Evolutionary conservation across 2,888 invertebrate genomes (phyloP).

Genomic region (Lysandra bellargus): DNA sequence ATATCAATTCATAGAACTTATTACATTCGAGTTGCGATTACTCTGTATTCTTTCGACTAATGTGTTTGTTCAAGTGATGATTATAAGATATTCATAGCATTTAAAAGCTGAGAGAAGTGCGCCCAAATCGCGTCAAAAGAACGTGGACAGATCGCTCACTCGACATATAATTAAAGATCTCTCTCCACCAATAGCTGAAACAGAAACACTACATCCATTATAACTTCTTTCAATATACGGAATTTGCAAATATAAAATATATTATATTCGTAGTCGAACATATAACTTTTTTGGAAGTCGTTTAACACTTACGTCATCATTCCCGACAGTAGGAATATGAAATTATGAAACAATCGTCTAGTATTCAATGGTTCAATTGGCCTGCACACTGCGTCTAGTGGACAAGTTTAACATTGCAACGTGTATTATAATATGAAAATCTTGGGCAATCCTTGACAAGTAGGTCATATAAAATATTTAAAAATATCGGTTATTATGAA

Average conservation of each 20-base stretch:
- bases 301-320: not conserved
- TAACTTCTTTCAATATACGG: not conserved
- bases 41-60: not conserved
- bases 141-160: not conserved
- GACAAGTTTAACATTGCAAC: not conserved
- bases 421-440: not conserved
- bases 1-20: not conserved
- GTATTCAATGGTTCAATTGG: not conserved
- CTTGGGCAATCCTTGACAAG: not conserved
- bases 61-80: not conserved
- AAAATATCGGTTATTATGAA: slow-evolving; percentile 38
- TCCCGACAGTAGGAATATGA: not conserved
- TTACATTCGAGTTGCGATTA: not conserved
- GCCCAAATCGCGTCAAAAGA: not conserved
- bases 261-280: not conserved
- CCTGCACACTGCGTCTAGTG: not conserved
- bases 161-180: too few relatives aligned
- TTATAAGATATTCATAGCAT: not conserved
- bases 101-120: not conserved
- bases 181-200: too few relatives aligned
- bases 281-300: not conserved
- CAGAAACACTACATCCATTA: too few relatives aligned
- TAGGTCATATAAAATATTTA: slow-evolving; percentile 26
- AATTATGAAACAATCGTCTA: not conserved
- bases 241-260: not conserved